Evolutionary conservation across 2,888 invertebrate genomes (phyloP).

Genomic region (Mythimna impura): DNA sequence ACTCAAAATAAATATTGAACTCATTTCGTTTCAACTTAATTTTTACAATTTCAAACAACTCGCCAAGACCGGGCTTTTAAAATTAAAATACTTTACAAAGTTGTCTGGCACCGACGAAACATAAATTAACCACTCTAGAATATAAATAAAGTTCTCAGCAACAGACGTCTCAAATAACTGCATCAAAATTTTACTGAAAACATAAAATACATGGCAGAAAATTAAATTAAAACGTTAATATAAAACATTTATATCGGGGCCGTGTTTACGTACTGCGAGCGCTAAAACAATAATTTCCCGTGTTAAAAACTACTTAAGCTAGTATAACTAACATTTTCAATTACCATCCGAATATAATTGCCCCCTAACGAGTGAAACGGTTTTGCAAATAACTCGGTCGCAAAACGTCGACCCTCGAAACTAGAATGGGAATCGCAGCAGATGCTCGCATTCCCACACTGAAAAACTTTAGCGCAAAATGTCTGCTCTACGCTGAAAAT

Average conservation of each 20-base stretch:
- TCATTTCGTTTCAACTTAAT: slow-evolving; percentile 4
- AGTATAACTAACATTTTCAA: slow-evolving; percentile 71
- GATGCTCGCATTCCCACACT: slow-evolving; percentile 84
- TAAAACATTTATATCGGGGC: slow-evolving; percentile 33
- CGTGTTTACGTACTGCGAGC: slow-evolving; percentile 22
- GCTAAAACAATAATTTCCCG: slow-evolving; percentile 55
- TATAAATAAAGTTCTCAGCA: slow-evolving; percentile 44
- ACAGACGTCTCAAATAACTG: slow-evolving; percentile 45
- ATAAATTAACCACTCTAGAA: slow-evolving; percentile 46
- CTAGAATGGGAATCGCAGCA: slow-evolving; percentile 82
- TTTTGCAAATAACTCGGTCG: slow-evolving; percentile 77
- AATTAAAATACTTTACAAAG: slow-evolving; percentile 33
- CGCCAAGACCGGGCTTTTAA: slow-evolving; percentile 27
- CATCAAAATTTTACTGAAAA: slow-evolving; percentile 32
- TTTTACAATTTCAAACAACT: slow-evolving; percentile 33
- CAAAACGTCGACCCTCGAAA: slow-evolving; percentile 79
- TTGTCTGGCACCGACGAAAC: slow-evolving; percentile 43
- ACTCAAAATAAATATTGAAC: slow-evolving; percentile 28
- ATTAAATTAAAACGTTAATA: slow-evolving; percentile 33
- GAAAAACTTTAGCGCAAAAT: slow-evolving; percentile 85
- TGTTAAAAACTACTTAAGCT: slow-evolving; percentile 69
- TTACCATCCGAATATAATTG: slow-evolving; percentile 75
- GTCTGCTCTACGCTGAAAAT: slow-evolving; percentile 84
- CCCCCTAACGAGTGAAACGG: slow-evolving; percentile 75
- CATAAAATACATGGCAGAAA: slow-evolving; percentile 26